Evolutionary conservation across 2,888 invertebrate genomes (phyloP).

Genomic region (Dendrolimus pini): DNA sequence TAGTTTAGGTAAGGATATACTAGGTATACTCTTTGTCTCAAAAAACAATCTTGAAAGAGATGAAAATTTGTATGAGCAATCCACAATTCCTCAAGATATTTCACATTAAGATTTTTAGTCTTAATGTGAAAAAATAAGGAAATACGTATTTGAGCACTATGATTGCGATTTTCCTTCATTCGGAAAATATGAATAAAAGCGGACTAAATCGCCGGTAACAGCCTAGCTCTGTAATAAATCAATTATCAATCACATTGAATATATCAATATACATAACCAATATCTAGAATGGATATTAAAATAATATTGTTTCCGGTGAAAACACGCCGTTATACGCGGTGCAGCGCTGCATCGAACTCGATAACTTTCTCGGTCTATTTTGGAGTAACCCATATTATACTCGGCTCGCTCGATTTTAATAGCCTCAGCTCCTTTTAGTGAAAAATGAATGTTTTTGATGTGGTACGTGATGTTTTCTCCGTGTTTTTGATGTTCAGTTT

Average conservation of each 20-base stretch:
- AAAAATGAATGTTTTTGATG: neutral
- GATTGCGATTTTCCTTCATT: too few species aligned
- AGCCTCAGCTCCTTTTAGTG: neutral
- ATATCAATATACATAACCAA: slow-evolving; percentile 25
- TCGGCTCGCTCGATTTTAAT: neutral
- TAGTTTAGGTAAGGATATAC: too few species aligned
- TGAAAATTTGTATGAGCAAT: too few species aligned
- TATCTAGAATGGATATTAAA: slow-evolving; percentile 28
- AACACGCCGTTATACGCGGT: slow-evolving; percentile 31
- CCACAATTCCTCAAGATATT: too few species aligned
- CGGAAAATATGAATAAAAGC: too few species aligned
- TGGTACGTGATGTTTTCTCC: neutral
- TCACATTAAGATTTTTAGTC: too few species aligned
- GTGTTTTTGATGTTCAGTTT: neutral
- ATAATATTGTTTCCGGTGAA: slow-evolving; percentile 51
- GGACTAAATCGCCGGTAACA: too few species aligned
- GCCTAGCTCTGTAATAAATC: too few species aligned
- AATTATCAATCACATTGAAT: slow-evolving; percentile 5
- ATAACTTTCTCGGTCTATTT: slow-evolving; percentile 70
- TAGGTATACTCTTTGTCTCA: too few species aligned
- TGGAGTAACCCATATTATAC: slow-evolving; percentile 47
- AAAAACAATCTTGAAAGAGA: too few species aligned
- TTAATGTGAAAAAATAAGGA: too few species aligned
- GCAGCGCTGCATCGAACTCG: slow-evolving; percentile 68
- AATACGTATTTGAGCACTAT: too few species aligned